Percentiles rank a stretch among this genome's conserved stretches.
Conservation (phyloP, 2,888 invertebrate genomes). For the Dynastes hyllus region DNA sequence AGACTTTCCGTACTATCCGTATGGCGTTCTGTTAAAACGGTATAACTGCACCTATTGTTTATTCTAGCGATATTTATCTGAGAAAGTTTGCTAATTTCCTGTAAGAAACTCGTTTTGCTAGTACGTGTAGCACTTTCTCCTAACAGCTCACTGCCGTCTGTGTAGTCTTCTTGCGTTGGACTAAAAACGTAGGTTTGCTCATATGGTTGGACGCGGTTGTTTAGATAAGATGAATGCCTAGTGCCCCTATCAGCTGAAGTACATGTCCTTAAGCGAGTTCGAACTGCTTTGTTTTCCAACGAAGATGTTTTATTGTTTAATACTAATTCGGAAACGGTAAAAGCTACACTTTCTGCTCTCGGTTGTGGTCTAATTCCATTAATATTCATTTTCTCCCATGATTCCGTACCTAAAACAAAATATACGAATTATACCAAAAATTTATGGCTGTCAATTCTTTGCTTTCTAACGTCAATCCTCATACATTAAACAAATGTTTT, state of each 20-base stretch:
- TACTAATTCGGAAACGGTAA: slow-evolving; percentile 76
- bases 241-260: slow-evolving; percentile 67
- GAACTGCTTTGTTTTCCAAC: slow-evolving; percentile 58
- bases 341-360: slow-evolving; percentile 80
- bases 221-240: slow-evolving; percentile 70
- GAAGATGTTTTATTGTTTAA: slow-evolving; percentile 65
- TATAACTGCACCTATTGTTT: slow-evolving; percentile 81
- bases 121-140: slow-evolving; percentile 63
- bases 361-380: slow-evolving; percentile 79
- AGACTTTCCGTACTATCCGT: slow-evolving; percentile 82
- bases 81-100: slow-evolving; percentile 82
- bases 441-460: not conserved
- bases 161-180: slow-evolving; percentile 70
- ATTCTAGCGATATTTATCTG: slow-evolving; percentile 80
- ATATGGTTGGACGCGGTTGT: slow-evolving; percentile 67
- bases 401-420: slow-evolving; percentile 76
- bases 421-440: slow-evolving; percentile 3
- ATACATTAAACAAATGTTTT: too few species aligned
- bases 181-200: slow-evolving; percentile 71
- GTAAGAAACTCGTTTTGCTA: slow-evolving; percentile 72
- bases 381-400: slow-evolving; percentile 82
- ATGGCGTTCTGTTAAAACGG: slow-evolving; percentile 75
- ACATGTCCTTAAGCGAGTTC: slow-evolving; percentile 66
- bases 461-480: too few species aligned
- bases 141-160: slow-evolving; percentile 68